phyloP scores from a whole-genome alignment of 2,888 invertebrate species.

The Stictocephala bisonia region DNA sequence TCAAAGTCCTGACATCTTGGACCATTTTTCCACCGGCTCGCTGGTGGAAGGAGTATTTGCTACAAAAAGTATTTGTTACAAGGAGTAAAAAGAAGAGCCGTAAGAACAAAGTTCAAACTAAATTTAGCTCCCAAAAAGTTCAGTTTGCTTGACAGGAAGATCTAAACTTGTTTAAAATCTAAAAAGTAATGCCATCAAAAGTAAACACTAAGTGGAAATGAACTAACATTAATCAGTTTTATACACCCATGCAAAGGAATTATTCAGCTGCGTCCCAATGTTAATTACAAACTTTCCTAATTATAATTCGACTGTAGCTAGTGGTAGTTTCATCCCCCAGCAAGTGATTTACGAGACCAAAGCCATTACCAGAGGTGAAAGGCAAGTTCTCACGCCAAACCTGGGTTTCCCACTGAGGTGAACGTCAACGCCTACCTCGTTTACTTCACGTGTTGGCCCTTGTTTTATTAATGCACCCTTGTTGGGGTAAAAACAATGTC shows the following conservation, averaged over 20 bases:
- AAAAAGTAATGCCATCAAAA: too few relatives aligned
- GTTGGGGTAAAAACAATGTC: slow-evolving; percentile 46
- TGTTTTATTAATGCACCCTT: slow-evolving; percentile 47
- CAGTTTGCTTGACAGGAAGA: too few relatives aligned
- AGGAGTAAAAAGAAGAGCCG: too few relatives aligned
- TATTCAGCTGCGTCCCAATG: slow-evolving; percentile 5
- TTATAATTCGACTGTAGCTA: neutral
- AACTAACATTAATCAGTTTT: too few relatives aligned
- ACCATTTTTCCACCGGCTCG: too few relatives aligned
- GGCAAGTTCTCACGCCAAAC: slow-evolving; percentile 17
- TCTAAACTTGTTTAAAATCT: too few relatives aligned
- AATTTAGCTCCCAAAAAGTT: too few relatives aligned
- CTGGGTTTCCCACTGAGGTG: neutral
- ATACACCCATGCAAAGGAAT: neutral
- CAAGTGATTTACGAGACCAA: slow-evolving; percentile 1
- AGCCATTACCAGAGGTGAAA: neutral
- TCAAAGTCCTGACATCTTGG: too few relatives aligned
- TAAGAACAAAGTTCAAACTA: too few relatives aligned
- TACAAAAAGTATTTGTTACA: too few relatives aligned
- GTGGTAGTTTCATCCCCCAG: slow-evolving; percentile 19
- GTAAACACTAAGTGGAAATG: too few relatives aligned
- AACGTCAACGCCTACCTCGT: slow-evolving; percentile 20
- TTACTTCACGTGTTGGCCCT: slow-evolving; percentile 33
- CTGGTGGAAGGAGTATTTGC: too few relatives aligned
- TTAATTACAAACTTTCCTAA: slow-evolving; percentile 35